Conservation (phyloP, 2,888 invertebrate species). For the Lasioglossum calceatum region DNA sequence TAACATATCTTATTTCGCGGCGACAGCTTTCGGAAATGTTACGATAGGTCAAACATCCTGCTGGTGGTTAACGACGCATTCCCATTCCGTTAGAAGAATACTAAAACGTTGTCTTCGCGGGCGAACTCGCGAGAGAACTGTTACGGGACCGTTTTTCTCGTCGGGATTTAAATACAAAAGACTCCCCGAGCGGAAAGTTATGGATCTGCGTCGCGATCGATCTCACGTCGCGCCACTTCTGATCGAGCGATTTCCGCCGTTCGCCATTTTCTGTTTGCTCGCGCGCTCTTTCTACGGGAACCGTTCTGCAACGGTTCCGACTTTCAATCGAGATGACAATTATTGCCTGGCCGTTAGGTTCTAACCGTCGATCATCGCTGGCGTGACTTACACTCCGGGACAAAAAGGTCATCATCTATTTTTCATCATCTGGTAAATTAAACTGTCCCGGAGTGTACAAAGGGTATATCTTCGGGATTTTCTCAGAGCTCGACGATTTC, state of each 20-base stretch:
- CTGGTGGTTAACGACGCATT: slow-evolving; percentile 42
- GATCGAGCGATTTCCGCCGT: not conserved
- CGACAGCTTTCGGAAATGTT: slow-evolving; percentile 62
- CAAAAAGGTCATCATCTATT: too few relatives aligned
- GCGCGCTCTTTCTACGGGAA: not conserved
- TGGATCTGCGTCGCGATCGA: slow-evolving; percentile 10
- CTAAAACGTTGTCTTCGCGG: not conserved
- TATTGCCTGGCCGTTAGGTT: not conserved
- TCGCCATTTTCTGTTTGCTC: not conserved
- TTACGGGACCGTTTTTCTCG: slow-evolving; percentile 30
- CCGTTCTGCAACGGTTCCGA: slow-evolving; percentile 1
- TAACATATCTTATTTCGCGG: slow-evolving; percentile 62
- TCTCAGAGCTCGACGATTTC: not conserved
- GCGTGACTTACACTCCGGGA: not conserved
- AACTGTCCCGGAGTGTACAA: not conserved
- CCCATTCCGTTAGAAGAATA: slow-evolving; percentile 42
- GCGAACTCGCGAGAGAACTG: not conserved
- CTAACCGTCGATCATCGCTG: not conserved
- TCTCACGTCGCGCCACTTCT: not conserved
- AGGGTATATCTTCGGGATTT: not conserved
- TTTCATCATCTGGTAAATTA: too few relatives aligned
- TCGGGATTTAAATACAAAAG: slow-evolving; percentile 33
- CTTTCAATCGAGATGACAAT: not conserved
- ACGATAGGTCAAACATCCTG: slow-evolving; percentile 58
- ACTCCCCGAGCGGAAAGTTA: not conserved